phyloP scores from a whole-genome alignment of 2,888 invertebrate species.

The Argyresthia goedartella region DNA sequence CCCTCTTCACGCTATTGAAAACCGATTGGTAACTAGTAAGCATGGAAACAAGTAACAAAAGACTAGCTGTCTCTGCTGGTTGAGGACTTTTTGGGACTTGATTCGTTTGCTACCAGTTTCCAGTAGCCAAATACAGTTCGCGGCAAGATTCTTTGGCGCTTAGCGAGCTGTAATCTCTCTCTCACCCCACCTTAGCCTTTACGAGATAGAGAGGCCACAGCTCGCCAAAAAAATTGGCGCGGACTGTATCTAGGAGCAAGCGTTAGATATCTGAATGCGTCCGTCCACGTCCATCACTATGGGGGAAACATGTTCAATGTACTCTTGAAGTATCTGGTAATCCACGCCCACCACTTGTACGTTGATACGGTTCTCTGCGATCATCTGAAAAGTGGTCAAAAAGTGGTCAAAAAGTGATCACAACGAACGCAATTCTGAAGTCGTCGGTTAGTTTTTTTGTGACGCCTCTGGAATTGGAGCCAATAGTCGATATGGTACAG shows the following conservation, averaged over 20 bases:
- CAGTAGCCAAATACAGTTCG: background rate
- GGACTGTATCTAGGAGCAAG: slow-evolving; percentile 25
- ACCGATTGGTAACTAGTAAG: background rate
- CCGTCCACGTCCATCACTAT: slow-evolving; percentile 42
- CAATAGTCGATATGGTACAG: no score
- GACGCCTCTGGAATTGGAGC: background rate
- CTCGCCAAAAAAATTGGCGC: no score
- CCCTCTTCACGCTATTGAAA: no score
- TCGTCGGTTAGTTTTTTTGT: background rate
- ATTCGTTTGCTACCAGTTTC: background rate
- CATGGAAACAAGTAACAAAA: background rate
- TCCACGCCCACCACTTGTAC: slow-evolving; percentile 45
- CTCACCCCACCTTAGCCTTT: no score
- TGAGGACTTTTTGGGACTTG: background rate
- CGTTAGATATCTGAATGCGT: slow-evolving; percentile 37
- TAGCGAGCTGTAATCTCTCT: background rate
- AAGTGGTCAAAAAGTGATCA: background rate
- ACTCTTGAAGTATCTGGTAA: slow-evolving; percentile 39
- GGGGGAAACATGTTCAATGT: slow-evolving; percentile 36
- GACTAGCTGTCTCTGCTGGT: background rate
- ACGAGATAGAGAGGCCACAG: no score
- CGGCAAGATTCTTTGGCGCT: background rate
- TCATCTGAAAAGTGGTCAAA: slow-evolving; percentile 36
- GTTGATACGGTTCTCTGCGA: slow-evolving; percentile 46
- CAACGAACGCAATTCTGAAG: background rate